phyloP scores from a whole-genome alignment of 2,113 vertebrate genomes.

The Calidris pygmaea region DNA sequence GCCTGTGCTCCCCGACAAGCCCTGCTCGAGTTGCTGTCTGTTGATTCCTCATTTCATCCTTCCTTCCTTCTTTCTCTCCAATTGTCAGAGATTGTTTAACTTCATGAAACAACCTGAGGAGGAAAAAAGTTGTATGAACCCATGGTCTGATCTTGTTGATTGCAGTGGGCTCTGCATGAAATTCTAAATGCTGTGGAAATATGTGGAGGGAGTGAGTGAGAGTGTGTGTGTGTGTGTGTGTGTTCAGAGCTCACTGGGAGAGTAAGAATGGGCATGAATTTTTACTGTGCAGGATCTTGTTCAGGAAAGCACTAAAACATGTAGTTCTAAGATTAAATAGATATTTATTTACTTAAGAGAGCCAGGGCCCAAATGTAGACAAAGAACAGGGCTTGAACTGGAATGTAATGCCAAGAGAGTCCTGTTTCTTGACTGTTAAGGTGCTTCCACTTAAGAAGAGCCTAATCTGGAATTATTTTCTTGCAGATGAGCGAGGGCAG shows the following conservation, averaged over 20 bases:
- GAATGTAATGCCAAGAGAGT: accelerated
- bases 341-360: not conserved
- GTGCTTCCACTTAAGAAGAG: not conserved
- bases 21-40: not conserved
- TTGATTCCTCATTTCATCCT: not conserved
- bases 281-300: not conserved
- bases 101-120: not conserved
- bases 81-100: not conserved
- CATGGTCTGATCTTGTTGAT: not conserved
- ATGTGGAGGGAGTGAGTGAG: not conserved
- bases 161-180: not conserved
- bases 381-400: not conserved
- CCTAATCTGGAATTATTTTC: not conserved
- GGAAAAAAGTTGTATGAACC: not conserved
- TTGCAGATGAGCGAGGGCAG: constrained; percentile 79
- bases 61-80: not conserved
- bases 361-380: not conserved
- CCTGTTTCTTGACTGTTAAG: not conserved
- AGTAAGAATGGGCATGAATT: not conserved
- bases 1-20: not conserved
- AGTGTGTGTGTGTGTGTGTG: not conserved
- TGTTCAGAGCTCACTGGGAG: not conserved
- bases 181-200: not conserved
- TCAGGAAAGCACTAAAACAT: not conserved
- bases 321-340: not conserved